phyloP scores from a whole-genome alignment of 1,140 invertebrate species.

The Bilobella aurantiaca region DNA sequence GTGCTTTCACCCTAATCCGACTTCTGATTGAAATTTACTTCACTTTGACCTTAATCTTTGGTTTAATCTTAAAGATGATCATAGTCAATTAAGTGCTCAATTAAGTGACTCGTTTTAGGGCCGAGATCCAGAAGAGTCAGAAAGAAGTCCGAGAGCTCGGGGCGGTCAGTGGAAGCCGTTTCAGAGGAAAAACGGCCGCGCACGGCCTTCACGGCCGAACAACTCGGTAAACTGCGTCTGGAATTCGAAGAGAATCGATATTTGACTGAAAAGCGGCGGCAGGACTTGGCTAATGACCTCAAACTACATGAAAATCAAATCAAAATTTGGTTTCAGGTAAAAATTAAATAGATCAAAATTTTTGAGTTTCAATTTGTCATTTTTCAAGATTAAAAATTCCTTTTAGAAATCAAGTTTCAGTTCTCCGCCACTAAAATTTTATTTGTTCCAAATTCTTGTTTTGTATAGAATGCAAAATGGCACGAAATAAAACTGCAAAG shows the following conservation, averaged over 20 bases:
- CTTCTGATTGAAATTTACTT: no score
- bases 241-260: conserved; percentile 95
- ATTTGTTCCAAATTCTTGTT: no score
- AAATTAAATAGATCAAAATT: background rate
- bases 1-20: no score
- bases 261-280: conserved; percentile 82
- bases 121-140: conserved; percentile 38
- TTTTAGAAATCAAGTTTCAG: no score
- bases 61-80: no score
- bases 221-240: conserved; percentile 78
- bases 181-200: conserved; percentile 88
- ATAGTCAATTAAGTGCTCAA: no score
- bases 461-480: no score
- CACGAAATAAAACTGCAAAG: no score
- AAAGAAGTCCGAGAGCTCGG: conserved; percentile 39
- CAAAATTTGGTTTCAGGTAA: conserved; percentile 48
- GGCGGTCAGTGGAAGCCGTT: background rate
- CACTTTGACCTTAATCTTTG: background rate
- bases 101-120: background rate
- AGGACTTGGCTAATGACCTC: conserved; percentile 80
- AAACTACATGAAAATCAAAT: conserved; percentile 97
- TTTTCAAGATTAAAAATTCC: no score
- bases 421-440: no score
- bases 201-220: conserved; percentile 93
- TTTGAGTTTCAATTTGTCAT: no score